Percentiles rank a stretch among this genome's conserved stretches.
phyloP scores from a whole-genome alignment of 2,113 vertebrate species.

The Crotalus tigris region DNA sequence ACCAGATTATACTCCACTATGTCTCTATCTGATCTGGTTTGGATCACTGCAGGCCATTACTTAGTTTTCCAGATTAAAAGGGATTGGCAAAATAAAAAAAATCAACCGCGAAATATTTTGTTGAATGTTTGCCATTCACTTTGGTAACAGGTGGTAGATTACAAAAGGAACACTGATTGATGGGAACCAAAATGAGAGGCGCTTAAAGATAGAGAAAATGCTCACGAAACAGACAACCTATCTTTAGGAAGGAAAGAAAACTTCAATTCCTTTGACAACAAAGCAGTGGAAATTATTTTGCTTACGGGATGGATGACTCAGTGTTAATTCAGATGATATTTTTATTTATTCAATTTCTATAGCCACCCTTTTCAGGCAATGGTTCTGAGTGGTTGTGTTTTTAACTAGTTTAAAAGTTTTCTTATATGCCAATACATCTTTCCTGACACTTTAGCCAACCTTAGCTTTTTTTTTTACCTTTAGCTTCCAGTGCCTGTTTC shows the following conservation, averaged over 20 bases:
- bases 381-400: not conserved
- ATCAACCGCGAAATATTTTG: not conserved
- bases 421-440: not conserved
- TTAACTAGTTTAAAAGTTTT: not conserved
- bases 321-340: not conserved
- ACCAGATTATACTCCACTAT: not conserved
- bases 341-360: not conserved
- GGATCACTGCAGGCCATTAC: not conserved
- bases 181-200: not conserved
- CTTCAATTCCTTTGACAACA: not conserved
- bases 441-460: not conserved
- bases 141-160: not conserved
- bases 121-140: not conserved
- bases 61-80: not conserved
- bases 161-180: not conserved
- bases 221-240: not conserved
- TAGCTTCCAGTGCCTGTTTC: not conserved
- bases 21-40: not conserved
- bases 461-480: not conserved
- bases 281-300: not conserved
- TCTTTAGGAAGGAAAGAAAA: not conserved
- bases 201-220: not conserved
- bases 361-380: not conserved
- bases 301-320: not conserved
- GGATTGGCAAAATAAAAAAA: not conserved